These are phyloP conservation scores for Dascillus cervinus DNA, from an alignment of 2,888 invertebrate species.

Conservation along the genomic window DNA sequence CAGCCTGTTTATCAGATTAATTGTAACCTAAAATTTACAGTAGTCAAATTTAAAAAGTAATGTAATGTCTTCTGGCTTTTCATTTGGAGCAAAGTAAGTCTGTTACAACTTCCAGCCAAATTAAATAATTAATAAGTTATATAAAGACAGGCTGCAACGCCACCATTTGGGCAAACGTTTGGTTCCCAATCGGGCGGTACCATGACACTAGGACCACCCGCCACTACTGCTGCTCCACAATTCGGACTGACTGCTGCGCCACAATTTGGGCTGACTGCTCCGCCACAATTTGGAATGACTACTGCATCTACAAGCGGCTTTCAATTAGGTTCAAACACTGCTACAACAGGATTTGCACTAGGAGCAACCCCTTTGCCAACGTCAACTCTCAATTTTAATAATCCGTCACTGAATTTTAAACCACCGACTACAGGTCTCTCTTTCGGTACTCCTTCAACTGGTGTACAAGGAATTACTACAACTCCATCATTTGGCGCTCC, in stretches of 20 bases:
- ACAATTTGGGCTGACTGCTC: conserved; percentile 1
- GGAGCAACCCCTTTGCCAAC: conserved; percentile 22
- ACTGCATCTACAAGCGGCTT: conserved; percentile 14
- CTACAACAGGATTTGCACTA: conserved; percentile 32
- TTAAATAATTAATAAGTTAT: conserved; percentile 2
- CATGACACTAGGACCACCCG: conserved; percentile 5
- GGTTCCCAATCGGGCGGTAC: conserved; percentile 4
- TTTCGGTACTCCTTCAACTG: conserved; percentile 26
- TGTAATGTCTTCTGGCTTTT: conserved; percentile 20
- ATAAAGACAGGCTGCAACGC: conserved; percentile 3
- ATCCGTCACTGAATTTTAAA: too few species aligned
- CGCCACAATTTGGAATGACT: conserved; percentile 7
- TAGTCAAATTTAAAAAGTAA: too few species aligned
- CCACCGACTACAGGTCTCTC: conserved; percentile 1
- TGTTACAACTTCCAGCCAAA: neutral
- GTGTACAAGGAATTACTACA: conserved; percentile 23
- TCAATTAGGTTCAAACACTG: conserved; percentile 16
- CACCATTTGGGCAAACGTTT: conserved; percentile 12
- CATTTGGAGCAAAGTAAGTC: conserved; percentile 19
- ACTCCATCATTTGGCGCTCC: conserved; percentile 26
- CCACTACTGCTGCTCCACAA: conserved; percentile 1
- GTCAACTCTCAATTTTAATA: conserved; percentile 19
- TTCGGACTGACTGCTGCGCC: conserved; percentile 2
- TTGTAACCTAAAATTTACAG: too few species aligned
- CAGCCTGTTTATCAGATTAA: too few species aligned